phyloP scores from a whole-genome alignment of 30 jellyfish, hydroid and myxozoan species.

The Mastigias papua region DNA sequence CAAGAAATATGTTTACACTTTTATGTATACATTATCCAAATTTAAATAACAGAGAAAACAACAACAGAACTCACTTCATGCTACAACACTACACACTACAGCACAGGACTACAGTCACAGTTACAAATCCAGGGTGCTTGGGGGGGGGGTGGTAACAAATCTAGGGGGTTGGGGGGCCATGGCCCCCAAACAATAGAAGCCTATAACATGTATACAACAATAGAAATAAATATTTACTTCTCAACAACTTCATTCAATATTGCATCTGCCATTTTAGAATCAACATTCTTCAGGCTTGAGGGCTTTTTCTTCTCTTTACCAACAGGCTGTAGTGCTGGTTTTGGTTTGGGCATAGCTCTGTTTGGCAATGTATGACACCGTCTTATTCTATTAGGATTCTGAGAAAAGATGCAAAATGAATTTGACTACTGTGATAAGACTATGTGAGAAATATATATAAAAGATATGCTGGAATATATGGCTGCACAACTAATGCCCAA shows the following conservation, averaged over 20 bases:
- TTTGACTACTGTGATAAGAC: too few relatives aligned
- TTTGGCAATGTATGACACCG: constrained; percentile 45
- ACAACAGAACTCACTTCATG: too few relatives aligned
- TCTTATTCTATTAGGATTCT: not conserved
- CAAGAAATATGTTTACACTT: too few relatives aligned
- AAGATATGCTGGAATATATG: too few relatives aligned
- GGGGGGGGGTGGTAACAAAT: too few relatives aligned
- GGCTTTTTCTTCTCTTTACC: constrained; percentile 21
- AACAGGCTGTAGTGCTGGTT: constrained; percentile 21
- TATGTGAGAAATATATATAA: too few relatives aligned
- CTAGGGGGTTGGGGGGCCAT: not conserved
- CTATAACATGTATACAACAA: not conserved
- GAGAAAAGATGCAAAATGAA: not conserved
- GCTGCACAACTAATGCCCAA: too few relatives aligned
- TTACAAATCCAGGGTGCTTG: too few relatives aligned
- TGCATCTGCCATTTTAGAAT: constrained; percentile 79
- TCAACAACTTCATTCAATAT: constrained; percentile 90
- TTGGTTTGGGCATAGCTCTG: constrained; percentile 2
- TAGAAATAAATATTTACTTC: constrained; percentile 37
- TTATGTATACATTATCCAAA: too few relatives aligned
- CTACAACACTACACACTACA: too few relatives aligned
- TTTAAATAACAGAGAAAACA: too few relatives aligned
- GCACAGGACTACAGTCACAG: too few relatives aligned
- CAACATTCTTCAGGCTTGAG: constrained; percentile 81
- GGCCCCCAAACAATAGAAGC: not conserved